Evolutionary conservation across 1,140 invertebrate species (phyloP).

Genomic region (Thaumetopoea pityocampa): DNA sequence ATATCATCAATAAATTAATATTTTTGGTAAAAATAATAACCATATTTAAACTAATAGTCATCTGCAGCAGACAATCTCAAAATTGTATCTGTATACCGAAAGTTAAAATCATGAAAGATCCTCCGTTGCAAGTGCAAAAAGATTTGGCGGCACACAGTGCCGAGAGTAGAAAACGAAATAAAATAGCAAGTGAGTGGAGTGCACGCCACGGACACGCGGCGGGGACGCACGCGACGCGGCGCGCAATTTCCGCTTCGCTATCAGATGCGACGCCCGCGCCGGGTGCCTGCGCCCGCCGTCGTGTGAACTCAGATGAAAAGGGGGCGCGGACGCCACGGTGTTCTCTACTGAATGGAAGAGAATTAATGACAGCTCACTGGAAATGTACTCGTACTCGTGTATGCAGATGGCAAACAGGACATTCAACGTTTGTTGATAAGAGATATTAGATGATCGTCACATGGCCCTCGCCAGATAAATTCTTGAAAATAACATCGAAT

Average conservation of each 20-base stretch:
- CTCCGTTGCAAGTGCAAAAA: constrained; percentile 28
- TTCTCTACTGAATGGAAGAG: constrained; percentile 24
- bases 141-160: constrained; percentile 31
- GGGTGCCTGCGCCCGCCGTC: constrained; percentile 17
- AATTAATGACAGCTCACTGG: constrained; percentile 7
- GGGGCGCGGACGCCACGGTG: constrained; percentile 14
- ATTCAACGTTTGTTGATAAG: too few relatives aligned
- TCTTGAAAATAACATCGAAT: too few relatives aligned
- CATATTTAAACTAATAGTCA: too few relatives aligned
- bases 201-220: constrained; percentile 49
- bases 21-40: too few relatives aligned
- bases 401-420: too few relatives aligned
- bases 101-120: too few relatives aligned
- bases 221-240: constrained; percentile 60
- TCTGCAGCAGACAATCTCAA: constrained; percentile 9
- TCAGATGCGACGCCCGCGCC: constrained; percentile 48
- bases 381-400: neutral
- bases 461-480: too few relatives aligned
- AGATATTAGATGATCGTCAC: too few relatives aligned
- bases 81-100: too few relatives aligned
- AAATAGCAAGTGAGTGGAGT: constrained; percentile 36
- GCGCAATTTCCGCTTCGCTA: constrained; percentile 64
- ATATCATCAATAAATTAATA: too few relatives aligned
- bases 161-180: constrained; percentile 40
- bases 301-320: constrained; percentile 28